Base-by-base conservation (phyloP, 2,113 vertebrate genomes). In the Hypanus sabinus region DNA sequence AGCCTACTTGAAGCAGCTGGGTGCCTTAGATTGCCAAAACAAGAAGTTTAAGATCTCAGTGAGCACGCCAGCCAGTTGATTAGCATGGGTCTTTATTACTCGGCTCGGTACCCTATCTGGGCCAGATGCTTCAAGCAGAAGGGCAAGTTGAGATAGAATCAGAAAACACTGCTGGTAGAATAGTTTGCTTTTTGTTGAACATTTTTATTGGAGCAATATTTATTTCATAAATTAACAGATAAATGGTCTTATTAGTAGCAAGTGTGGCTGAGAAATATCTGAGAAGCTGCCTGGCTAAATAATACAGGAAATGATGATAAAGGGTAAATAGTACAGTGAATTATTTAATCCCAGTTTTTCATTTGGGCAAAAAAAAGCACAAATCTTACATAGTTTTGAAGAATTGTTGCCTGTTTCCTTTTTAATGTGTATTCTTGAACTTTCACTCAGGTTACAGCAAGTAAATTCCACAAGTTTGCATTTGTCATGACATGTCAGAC, bases 341-440 rank as follows among this genome's bases (percentile, higher is more conserved):
- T 88, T 90, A 90, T 16, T 90, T 90, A 65, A 68, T n/a, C 85
- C 9, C 85, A 65, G 38, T 83, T 88, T 27, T n/a, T n/a, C 30
- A 68, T 90, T n/a, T 20, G 46, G 46, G 46, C 46, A 46, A 46
- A 65, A 68, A 62, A 30, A 57, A 87, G 2, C 30, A 68, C 18
- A 18, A 33, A 65, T 18, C 60, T 88, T 88, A 18, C 60, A 88
- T n/a, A 65, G 60, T 5, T 88, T 88, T 88, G 14, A 90, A 90
- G n/a, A 65, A 18, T 90, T 65, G 57, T 30, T 10, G 5, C 65
- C 30, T 60, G 24, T 90, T 6, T 65, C n/a, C 24, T 11, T n/a
- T 68, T 92, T 71, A 5, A 30, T 71, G 20, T 38, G 22, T 33
- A 27, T 55, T 93, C 91, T 46, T 71, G 36, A 73, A 46, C 65